phyloP scores from a whole-genome alignment of 2,888 invertebrate genomes.

The Sphaeridia pumilis region DNA sequence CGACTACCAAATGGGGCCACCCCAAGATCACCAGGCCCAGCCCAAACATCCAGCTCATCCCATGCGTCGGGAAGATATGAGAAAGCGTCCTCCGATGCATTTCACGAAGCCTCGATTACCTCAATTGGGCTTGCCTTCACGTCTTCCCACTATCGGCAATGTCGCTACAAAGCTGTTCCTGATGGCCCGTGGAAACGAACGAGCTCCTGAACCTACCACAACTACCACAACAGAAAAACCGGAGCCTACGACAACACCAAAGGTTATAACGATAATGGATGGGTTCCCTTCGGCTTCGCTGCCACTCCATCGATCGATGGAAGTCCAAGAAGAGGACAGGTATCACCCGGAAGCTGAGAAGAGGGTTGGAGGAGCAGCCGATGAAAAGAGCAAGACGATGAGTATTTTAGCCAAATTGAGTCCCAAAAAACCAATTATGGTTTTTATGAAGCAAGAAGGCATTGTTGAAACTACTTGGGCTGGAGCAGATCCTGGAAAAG shows the following conservation, averaged over 20 bases:
- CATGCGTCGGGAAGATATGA: background rate
- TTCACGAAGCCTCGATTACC: too few species aligned
- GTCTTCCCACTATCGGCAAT: too few species aligned
- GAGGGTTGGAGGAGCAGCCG: background rate
- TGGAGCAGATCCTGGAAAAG: slow-evolving; percentile 34
- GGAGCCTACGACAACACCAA: background rate
- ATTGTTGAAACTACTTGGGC: slow-evolving; percentile 21
- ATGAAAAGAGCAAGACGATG: slow-evolving; percentile 21
- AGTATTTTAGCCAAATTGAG: slow-evolving; percentile 31
- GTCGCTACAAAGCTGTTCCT: too few species aligned
- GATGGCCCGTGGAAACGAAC: too few species aligned
- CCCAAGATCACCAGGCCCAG: background rate
- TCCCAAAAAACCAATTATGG: slow-evolving; percentile 34
- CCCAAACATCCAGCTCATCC: background rate
- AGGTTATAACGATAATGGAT: background rate
- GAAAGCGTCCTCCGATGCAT: too few species aligned
- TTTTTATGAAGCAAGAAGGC: slow-evolving; percentile 33
- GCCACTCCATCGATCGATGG: background rate
- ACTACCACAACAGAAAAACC: too few species aligned
- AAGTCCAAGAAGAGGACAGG: background rate
- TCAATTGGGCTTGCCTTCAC: too few species aligned
- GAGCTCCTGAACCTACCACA: too few species aligned
- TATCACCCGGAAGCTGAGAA: background rate
- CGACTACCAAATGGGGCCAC: background rate
- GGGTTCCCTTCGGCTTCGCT: too few species aligned